These are phyloP conservation scores for Macrosteles quadrilineatus DNA, from an alignment of 1,140 invertebrate species.

Conservation along the genomic window DNA sequence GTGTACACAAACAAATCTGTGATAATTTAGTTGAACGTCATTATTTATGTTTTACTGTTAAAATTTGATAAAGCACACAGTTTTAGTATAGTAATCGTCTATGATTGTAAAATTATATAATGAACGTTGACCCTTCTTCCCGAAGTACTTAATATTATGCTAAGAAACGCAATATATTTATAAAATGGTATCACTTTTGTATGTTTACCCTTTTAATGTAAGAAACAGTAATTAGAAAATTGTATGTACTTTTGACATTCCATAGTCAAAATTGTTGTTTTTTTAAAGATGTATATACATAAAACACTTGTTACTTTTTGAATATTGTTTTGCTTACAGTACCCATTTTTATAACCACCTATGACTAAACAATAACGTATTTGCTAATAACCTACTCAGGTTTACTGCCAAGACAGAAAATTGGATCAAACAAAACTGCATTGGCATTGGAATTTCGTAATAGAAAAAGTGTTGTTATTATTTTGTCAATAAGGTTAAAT, in stretches of 20 bases:
- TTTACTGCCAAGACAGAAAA: not conserved
- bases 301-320: constrained; percentile 21
- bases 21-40: constrained; percentile 8
- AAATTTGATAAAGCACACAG: no score
- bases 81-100: no score
- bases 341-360: not conserved
- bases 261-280: constrained; percentile 9
- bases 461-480: no score
- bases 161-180: constrained; percentile 19
- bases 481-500: no score
- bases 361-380: not conserved
- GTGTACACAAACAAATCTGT: not conserved
- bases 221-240: not conserved
- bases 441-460: no score
- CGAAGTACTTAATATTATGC: constrained; percentile 21
- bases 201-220: not conserved
- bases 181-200: not conserved
- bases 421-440: no score
- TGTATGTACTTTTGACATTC: constrained; percentile 15
- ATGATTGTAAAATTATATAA: no score
- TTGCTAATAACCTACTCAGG: not conserved
- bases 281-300: constrained; percentile 17
- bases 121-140: constrained; percentile 21
- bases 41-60: not conserved
- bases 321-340: not conserved